These are phyloP conservation scores for Drosophila villosipedis DNA, from an alignment of 2,888 invertebrate genomes.

Conservation along the genomic window DNA sequence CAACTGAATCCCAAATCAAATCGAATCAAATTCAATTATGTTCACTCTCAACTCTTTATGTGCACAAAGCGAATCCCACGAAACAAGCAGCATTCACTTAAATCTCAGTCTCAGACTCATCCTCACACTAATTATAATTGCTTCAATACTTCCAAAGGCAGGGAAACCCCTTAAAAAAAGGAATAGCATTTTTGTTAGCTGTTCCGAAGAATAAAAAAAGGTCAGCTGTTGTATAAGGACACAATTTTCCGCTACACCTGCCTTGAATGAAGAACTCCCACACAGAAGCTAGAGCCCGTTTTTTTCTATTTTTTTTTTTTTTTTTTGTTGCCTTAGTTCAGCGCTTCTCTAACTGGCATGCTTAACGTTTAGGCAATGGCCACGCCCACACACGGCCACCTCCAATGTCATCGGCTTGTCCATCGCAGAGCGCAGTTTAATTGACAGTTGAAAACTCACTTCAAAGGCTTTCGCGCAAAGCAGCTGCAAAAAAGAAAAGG, in stretches of 20 bases:
- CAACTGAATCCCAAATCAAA: slow-evolving; percentile 35
- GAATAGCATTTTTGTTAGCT: slow-evolving; percentile 45
- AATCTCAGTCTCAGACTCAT: slow-evolving; percentile 31
- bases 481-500: slow-evolving; percentile 29
- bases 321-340: slow-evolving; percentile 5
- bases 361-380: slow-evolving; percentile 39
- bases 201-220: slow-evolving; percentile 20
- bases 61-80: slow-evolving; percentile 52
- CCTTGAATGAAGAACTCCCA: slow-evolving; percentile 45
- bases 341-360: slow-evolving; percentile 50
- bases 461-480: slow-evolving; percentile 60
- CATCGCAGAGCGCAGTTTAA: slow-evolving; percentile 65
- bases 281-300: slow-evolving; percentile 4
- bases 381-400: slow-evolving; percentile 1
- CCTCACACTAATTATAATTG: slow-evolving; percentile 65
- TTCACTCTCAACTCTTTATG: slow-evolving; percentile 52
- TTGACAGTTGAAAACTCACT: slow-evolving; percentile 66
- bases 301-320: slow-evolving; percentile 2
- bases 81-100: slow-evolving; percentile 39
- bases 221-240: slow-evolving; percentile 51
- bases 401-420: slow-evolving; percentile 56
- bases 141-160: slow-evolving; percentile 47
- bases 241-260: slow-evolving; percentile 67
- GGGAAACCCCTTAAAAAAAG: slow-evolving; percentile 13
- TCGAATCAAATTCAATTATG: slow-evolving; percentile 57